Base-by-base conservation (phyloP, 1,140 invertebrate genomes). In the Calosoma granatense region DNA sequence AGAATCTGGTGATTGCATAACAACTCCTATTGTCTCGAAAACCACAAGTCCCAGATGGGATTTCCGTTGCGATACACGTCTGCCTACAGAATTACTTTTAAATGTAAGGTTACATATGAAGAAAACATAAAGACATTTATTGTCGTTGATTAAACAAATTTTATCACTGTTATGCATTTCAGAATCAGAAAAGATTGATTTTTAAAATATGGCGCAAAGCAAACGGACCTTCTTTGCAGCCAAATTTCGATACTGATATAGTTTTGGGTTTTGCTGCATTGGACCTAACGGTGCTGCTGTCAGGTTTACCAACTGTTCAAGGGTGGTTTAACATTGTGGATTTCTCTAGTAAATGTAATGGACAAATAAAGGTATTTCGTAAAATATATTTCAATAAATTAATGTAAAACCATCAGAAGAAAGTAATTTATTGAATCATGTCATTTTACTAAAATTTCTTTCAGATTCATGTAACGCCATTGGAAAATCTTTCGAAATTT, bases 311-410 rank as follows among this genome's bases (percentile, higher is more conserved):
- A 19, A 70, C 70, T 52, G 67, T 81, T 41, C 76, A 74, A 52
- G 81, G 81, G 12, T 81, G 79, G 78, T 82, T 81, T 64, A 79
- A 82, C 64, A 79, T 83, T 51, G 74, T 81, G 2, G 80, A 82
- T 60, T 81, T 81, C 57, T 74, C 72, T 59, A 79, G 78, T 15
- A 77, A 77, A 59, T 78, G 79, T 43, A 80, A 79, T 20, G 81
- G 81, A 12, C 79, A 82, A 63, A 74, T 83, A 41, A 76, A 82
- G 64, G 75, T 82, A 63, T 64, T 63, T 60, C 65, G 62, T 20
- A 39, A 57, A 47, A 22, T 52, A 56, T 19, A 51, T 58, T 21
- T 55, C 59, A 36, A 54, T 30, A 58, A 2, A n/a, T 59, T 11
- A 22, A 12, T 58, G 19, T 15, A 3, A 21, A 36, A 47, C 41